Percentiles rank a stretch among this genome's conserved stretches.
phyloP scores from a whole-genome alignment of 2,113 vertebrate genomes.

The Sterrhoptilus dennistouni region DNA sequence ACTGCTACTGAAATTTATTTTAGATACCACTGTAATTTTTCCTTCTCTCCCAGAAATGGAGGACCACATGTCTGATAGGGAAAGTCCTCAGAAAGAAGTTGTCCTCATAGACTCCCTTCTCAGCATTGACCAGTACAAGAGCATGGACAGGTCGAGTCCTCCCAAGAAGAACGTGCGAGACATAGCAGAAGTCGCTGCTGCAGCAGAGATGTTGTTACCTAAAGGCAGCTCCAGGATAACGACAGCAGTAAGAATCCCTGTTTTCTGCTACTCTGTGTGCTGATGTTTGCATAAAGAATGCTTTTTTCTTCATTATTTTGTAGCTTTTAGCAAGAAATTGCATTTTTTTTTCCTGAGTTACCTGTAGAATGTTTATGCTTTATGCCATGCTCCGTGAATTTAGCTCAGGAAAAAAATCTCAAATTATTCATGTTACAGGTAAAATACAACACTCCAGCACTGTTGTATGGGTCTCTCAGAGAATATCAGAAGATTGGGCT shows the following conservation, averaged over 20 bases:
- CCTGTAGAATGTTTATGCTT: neutral
- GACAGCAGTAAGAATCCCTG: conserved; percentile 73
- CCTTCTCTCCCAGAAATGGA: conserved; percentile 72
- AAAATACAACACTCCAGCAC: conserved; percentile 77
- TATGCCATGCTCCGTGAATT: neutral
- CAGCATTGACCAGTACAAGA: conserved; percentile 84
- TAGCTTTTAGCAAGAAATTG: neutral
- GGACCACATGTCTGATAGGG: conserved; percentile 58
- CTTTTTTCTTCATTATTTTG: neutral
- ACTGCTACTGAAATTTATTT: neutral
- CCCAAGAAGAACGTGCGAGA: conserved; percentile 80
- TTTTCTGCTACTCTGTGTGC: neutral
- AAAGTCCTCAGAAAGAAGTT: conserved; percentile 76
- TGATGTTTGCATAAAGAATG: neutral
- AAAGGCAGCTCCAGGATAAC: conserved; percentile 87
- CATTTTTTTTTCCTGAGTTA: neutral
- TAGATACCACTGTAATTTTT: neutral
- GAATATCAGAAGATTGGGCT: conserved; percentile 92
- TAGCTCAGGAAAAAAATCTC: neutral
- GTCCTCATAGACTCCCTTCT: conserved; percentile 89
- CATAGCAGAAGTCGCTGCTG: conserved; percentile 87
- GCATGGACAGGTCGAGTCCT: conserved; percentile 74
- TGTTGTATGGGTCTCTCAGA: conserved; percentile 85
- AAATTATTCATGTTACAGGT: conserved; percentile 49
- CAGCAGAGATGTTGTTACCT: conserved; percentile 86